Base-by-base conservation (phyloP, 37 sponge, comb jelly and placozoan genomes). In the Aplysina aerophoba region DNA sequence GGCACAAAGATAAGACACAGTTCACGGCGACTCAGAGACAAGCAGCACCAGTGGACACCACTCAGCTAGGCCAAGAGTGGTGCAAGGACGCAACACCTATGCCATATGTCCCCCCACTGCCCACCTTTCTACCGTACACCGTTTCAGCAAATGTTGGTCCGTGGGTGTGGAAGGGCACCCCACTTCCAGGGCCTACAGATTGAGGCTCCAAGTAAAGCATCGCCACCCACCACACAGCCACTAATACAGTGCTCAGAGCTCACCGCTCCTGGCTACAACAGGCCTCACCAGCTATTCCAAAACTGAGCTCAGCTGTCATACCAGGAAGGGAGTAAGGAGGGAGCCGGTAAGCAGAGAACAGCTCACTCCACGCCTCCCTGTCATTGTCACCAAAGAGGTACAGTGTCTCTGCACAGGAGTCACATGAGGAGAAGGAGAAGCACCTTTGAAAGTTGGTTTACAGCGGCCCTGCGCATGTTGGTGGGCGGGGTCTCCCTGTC, bases 321-420 rank as follows among this genome's bases (percentile, higher is more conserved):
- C 65, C 85, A 39, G 93, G 90, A 4, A 95, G 53, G 22, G 19
- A n/a, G 39, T 90, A 92, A 28, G 91, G 86, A 73, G 95, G 95
- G 4, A 92, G 62, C 15, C 67, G 62, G 37, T 95, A 95, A 74
- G 87, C 65, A 28, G 75, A 68, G 80, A 95, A 95, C 73, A 95
- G 74, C 21, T 31, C 59, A 28, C 61, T 79, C 95, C 95, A 95
- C 4, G 64, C 85, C 56, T 87, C 89, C 36, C 93, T 73, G 54
- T 95, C 89, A 79, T 92, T 95, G 80, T 95, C 95, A 37, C 95
- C 95, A 85, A 95, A 95, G 31, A 90, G 82, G 50, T 95, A 95
- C 15, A 92, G 68, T 6, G 95, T 92, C 24, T 92, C 95, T 94
- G n/a, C n/a, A 61, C 19, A 73, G 60, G 21, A 44, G 22, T 15